phyloP scores from a whole-genome alignment of 2,797 vertebrate genomes.

The Phyllotis vaccarum region DNA sequence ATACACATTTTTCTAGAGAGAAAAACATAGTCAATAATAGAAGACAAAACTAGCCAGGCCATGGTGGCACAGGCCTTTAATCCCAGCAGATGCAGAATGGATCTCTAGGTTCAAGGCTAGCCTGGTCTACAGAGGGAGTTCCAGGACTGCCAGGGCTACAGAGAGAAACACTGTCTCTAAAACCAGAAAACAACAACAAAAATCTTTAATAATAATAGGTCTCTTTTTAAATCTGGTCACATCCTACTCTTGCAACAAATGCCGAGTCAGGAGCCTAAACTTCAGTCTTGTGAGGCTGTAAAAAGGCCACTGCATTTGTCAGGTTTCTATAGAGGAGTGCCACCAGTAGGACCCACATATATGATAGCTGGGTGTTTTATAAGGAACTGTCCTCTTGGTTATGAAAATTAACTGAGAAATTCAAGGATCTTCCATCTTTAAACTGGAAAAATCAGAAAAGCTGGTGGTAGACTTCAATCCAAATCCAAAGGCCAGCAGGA shows the following conservation, averaged over 20 bases:
- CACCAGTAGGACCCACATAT: not conserved
- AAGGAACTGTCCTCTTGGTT: not conserved
- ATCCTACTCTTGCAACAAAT: not conserved
- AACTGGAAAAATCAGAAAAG: not conserved
- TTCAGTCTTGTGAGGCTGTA: not conserved
- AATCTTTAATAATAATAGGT: not conserved
- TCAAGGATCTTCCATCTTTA: not conserved
- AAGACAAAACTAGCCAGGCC: constrained; percentile 23
- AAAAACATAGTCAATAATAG: not conserved
- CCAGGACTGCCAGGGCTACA: not conserved
- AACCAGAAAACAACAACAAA: not conserved
- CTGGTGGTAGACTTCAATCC: not conserved
- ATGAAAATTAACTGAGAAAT: not conserved
- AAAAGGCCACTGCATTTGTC: not conserved
- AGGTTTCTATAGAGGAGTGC: not conserved
- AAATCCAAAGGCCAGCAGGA: not conserved
- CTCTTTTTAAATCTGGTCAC: not conserved
- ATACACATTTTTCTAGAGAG: not conserved
- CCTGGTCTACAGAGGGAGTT: not conserved
- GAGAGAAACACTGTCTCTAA: not conserved
- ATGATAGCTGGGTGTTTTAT: not conserved
- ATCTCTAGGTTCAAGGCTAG: not conserved
- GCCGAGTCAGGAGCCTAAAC: not conserved
- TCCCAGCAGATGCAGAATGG: not conserved
- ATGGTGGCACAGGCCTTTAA: not conserved